Evolutionary conservation across 2,113 vertebrate genomes (phyloP), one percentile per base, ranked within the genome.

Genomic region (Lutjanus erythropterus): DNA sequence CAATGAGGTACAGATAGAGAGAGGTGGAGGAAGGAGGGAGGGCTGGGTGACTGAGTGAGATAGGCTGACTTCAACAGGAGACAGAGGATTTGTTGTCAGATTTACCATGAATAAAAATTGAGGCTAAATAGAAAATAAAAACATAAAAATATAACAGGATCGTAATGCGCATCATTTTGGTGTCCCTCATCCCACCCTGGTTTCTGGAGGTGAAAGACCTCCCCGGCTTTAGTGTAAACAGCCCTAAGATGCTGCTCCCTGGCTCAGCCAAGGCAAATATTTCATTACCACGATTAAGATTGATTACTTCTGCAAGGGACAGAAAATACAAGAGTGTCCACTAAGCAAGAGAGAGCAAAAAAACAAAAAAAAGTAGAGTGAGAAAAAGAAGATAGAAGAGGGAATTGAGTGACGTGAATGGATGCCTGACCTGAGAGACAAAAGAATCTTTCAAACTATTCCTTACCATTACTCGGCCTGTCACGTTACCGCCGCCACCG

Each of bases 1-100:
- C 96, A 97, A 98, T 98, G 96, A 98, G 96, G 92, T n/a, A 15
- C 89, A 86, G 86, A 94, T 81, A 88, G 83, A 85, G 85, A 88
- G 84, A 76, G 76, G 46, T 58, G 59, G 77, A 67, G 53, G 41
- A 76, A 53, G 53, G 55, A 62, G 73, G 52, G 49, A 80, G 78
- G 76, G 75, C 3, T 75, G 72, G 73, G 86, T 76, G 86, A 80
- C 72, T 29, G 79, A 53, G 81, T 23, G 68, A 56, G 84, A 84
- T 58, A 69, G 74, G 71, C 29, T 6, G 49, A 76, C 91, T 90
- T 89, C 74, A 80, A 52, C 67, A 56, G 66, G 49, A 84, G 81
- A 83, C 74, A 81, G 65, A 89, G 66, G 60, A 77, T 83, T 81
- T 87, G 69, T 84, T 87, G 80, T 80, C 75, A 72, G 61, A 86